Evolutionary conservation across 2,797 vertebrate species (phyloP).

Genomic region (Mormyrops attenuatus): DNA sequence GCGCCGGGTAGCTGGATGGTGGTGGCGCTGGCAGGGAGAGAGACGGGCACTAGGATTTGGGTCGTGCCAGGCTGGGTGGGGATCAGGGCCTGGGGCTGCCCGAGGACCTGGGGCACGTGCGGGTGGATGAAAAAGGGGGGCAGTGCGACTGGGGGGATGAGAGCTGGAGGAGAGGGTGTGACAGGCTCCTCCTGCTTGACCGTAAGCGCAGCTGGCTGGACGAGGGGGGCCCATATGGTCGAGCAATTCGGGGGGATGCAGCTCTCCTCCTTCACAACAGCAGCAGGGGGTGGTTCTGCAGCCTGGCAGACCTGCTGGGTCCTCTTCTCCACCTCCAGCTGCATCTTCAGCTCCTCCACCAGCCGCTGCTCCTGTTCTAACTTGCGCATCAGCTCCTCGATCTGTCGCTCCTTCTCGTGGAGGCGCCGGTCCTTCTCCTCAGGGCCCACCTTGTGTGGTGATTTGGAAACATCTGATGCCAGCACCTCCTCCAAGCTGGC

Average conservation of each 20-base stretch:
- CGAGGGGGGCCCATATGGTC: constrained; percentile 38
- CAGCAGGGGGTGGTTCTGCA: constrained; percentile 23
- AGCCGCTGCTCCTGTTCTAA: constrained; percentile 90
- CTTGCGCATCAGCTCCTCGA: constrained; percentile 87
- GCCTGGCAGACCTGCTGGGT: constrained; percentile 52
- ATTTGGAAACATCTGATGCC: constrained; percentile 26
- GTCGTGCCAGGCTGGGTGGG: constrained; percentile 70
- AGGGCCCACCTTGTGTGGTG: constrained; percentile 41
- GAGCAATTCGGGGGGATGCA: constrained; percentile 45
- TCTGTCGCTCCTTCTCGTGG: constrained; percentile 95
- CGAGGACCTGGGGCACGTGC: constrained; percentile 72
- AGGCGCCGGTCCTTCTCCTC: constrained; percentile 85
- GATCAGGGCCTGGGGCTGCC: constrained; percentile 77
- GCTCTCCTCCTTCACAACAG: constrained; percentile 43
- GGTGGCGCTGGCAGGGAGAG: constrained; percentile 70
- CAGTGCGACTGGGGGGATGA: constrained; percentile 31
- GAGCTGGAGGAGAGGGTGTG: constrained; percentile 26
- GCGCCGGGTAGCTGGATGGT: constrained; percentile 78
- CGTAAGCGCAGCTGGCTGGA: constrained; percentile 39
- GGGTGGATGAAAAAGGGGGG: constrained; percentile 73
- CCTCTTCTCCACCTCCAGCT: constrained; percentile 88
- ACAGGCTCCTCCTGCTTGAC: constrained; percentile 76
- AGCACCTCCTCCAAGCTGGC: constrained; percentile 61
- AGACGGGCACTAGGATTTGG: constrained; percentile 85
- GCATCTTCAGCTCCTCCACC: constrained; percentile 92